phyloP scores from a whole-genome alignment of 2,113 vertebrate species.

The Condylura cristata region DNA sequence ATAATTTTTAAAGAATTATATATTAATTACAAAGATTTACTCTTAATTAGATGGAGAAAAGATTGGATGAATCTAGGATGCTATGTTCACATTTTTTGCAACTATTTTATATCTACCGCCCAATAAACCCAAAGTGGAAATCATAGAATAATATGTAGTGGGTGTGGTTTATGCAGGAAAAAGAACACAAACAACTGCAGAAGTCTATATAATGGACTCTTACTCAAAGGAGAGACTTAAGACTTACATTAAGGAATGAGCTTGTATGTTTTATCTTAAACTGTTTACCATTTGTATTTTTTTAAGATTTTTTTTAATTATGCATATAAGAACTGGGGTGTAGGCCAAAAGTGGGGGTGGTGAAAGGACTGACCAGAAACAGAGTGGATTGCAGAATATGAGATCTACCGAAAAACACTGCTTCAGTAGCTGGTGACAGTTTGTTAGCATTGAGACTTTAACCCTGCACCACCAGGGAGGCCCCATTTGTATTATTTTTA shows the following conservation, averaged over 20 bases:
- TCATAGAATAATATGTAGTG: background rate
- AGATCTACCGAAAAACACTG: too few species aligned
- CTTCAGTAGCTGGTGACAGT: too few species aligned
- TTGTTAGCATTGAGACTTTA: too few species aligned
- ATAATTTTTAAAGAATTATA: background rate
- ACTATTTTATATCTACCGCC: slow-evolving; percentile 11
- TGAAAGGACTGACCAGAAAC: too few species aligned
- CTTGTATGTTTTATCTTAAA: slow-evolving; percentile 50
- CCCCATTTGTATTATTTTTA: background rate
- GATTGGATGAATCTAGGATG: background rate
- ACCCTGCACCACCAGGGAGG: too few species aligned
- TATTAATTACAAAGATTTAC: background rate
- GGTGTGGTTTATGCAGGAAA: background rate
- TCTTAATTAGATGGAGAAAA: slow-evolving; percentile 13
- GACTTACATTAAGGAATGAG: background rate
- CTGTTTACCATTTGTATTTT: background rate
- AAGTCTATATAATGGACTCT: background rate
- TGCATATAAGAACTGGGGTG: too few species aligned
- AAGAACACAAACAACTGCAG: background rate
- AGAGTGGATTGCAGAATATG: too few species aligned
- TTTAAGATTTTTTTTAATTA: too few species aligned
- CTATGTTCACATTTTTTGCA: slow-evolving; percentile 11
- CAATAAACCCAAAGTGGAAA: background rate
- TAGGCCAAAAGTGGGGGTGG: too few species aligned
- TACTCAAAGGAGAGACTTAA: background rate